Evolutionary conservation across 2,888 invertebrate genomes (phyloP).

Genomic region (Fragum whitleyi): DNA sequence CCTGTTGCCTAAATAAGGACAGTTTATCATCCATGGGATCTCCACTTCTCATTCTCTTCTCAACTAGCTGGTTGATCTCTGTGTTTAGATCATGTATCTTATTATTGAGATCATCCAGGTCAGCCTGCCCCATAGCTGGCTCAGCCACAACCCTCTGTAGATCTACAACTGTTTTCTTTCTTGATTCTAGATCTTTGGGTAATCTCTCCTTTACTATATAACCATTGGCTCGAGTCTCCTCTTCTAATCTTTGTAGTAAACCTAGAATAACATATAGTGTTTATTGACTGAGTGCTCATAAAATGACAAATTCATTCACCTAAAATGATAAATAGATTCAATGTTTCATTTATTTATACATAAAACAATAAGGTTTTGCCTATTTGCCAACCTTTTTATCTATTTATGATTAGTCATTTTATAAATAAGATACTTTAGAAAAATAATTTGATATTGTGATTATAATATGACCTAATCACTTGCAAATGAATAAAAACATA

Average conservation of each 20-base stretch:
- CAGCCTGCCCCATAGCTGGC: constrained; percentile 89
- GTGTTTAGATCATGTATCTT: constrained; percentile 87
- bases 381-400: no score
- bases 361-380: no score
- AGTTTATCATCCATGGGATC: constrained; percentile 90
- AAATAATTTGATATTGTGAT: no score
- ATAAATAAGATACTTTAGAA: no score
- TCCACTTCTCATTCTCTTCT: constrained; percentile 89
- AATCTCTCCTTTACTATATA: constrained; percentile 93
- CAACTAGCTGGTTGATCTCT: constrained; percentile 91
- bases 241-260: constrained; percentile 90
- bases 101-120: constrained; percentile 88
- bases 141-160: constrained; percentile 90
- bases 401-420: no score
- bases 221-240: constrained; percentile 91
- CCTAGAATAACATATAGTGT: constrained; percentile 84
- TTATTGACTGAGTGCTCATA: no score
- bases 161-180: constrained; percentile 89
- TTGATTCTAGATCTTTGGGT: constrained; percentile 89
- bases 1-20: constrained; percentile 93
- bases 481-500: no score
- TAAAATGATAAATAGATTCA: no score
- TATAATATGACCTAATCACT: no score
- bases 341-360: no score
- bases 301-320: no score